Percentiles rank a stretch among this genome's conserved stretches.
Conservation (phyloP, 2,888 invertebrate species). For the Drosophila peninsularis region DNA sequence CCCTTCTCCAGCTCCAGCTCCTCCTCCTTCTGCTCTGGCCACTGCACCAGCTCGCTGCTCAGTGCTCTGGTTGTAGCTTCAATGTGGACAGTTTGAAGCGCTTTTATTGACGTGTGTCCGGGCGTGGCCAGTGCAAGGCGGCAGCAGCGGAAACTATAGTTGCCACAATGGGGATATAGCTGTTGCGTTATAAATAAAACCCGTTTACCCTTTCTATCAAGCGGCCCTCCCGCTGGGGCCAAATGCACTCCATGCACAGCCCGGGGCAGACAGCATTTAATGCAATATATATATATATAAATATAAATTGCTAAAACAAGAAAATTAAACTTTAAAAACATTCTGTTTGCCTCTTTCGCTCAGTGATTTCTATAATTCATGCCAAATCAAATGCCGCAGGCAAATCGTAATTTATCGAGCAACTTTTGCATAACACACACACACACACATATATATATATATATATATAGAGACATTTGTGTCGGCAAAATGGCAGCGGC, state of each 20-base stretch:
- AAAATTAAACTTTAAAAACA: constrained; percentile 2
- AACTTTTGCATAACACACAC: constrained; percentile 43
- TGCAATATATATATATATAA: constrained; percentile 24
- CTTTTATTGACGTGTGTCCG: constrained; percentile 78
- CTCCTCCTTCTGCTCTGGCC: constrained; percentile 8
- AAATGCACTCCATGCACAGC: constrained; percentile 59
- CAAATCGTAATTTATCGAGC: constrained; percentile 58
- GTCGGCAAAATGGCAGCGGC: constrained; percentile 58
- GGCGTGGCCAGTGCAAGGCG: constrained; percentile 56
- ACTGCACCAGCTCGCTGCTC: constrained; percentile 18
- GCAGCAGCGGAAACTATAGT: constrained; percentile 15
- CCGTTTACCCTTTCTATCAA: constrained; percentile 23
- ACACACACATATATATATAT: constrained; percentile 6
- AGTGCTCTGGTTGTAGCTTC: constrained; percentile 36
- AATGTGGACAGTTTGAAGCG: constrained; percentile 78
- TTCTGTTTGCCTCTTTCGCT: not conserved
- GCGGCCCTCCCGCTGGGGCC: constrained; percentile 10
- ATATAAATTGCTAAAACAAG: constrained; percentile 11
- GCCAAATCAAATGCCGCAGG: constrained; percentile 63
- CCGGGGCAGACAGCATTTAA: constrained; percentile 51
- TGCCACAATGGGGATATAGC: constrained; percentile 40
- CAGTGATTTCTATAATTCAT: constrained; percentile 55
- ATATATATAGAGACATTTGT: constrained; percentile 34
- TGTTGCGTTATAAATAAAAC: constrained; percentile 75
- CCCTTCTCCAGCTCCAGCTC: constrained; percentile 37